phyloP scores from a whole-genome alignment of 92 coral and sea anemone species.

The Micromussa lordhowensis region DNA sequence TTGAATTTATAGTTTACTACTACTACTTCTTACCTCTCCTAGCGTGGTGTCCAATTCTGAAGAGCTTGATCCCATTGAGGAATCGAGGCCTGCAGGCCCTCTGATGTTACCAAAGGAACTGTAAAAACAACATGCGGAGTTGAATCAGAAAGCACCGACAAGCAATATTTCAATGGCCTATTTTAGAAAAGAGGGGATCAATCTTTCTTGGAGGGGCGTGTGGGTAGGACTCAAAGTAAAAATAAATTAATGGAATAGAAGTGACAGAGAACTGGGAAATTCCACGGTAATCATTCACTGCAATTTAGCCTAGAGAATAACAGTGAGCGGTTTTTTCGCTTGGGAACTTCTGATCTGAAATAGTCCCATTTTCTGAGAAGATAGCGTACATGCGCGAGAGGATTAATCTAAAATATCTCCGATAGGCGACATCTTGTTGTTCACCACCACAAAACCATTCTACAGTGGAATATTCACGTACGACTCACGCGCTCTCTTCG shows the following conservation, averaged over 20 bases:
- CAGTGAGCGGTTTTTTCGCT: not conserved
- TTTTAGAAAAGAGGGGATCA: not conserved
- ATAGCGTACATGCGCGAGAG: not conserved
- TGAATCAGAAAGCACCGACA: not conserved
- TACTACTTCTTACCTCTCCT: slow-evolving; percentile 81
- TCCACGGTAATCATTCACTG: not conserved
- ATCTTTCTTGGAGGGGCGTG: not conserved
- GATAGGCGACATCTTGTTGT: not conserved
- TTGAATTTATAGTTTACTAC: not conserved
- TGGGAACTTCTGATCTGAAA: not conserved
- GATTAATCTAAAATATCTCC: not conserved
- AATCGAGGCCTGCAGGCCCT: slow-evolving; percentile 68
- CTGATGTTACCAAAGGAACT: slow-evolving; percentile 43
- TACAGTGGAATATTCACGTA: not conserved
- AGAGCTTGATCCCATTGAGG: slow-evolving; percentile 94
- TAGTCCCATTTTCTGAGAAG: not conserved
- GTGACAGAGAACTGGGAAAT: not conserved
- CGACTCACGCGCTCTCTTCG: not conserved
- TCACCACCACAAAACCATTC: not conserved
- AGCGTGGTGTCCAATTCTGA: slow-evolving; percentile 91
- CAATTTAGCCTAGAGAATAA: not conserved
- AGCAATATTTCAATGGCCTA: not conserved
- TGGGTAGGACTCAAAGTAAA: not conserved
- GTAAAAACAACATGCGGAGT: slow-evolving; percentile 3
- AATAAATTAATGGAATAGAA: not conserved